Evolutionary conservation across 2,888 invertebrate species (phyloP), one percentile per base, ranked within the genome.

Genomic region (Notodonta dromedarius): DNA sequence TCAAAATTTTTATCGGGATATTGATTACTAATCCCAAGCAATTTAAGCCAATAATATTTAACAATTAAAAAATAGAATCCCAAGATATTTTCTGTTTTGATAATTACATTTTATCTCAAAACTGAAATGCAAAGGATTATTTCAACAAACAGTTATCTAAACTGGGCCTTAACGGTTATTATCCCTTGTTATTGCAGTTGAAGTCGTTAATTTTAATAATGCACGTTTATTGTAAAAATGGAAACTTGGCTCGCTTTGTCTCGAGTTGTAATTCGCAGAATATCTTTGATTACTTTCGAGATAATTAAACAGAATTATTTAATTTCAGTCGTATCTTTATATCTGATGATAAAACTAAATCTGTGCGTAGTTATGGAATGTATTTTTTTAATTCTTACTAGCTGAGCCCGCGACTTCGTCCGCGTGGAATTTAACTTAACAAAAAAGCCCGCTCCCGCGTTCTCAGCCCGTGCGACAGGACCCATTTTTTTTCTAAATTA

Each of bases 161-260:
- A 50, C 50, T 16, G 16, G 14, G 16, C 50, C 16, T 16, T 50
- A 50, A 50, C 50, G 7, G 50, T 9, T 50, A 50, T 50, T 50
- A 11, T 50, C 4, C 9, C 16, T 16, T 16, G 16, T 16, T 48
- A n/a, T 48, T 48, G 44, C 44, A 48, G 14, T 14, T 48, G 14
- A 50, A 50, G 16, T 50, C 50, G 50, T 50, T 50, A 50, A 50
- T 11, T 50, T 16, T 50, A 50, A 50, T 50, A 48, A 4, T n/a
- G 48, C 11, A 16, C 50, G 46, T 13, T 46, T 4, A 3, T 16
- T 50, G 50, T 16, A 50, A 50, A 50, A 50, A 50, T 50, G 3
- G 16, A 50, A 50, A 16, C 50, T 16, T 50, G 50, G 16, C 50
- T 50, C 16, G 9, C 11, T 50, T 50, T 50, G 50, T 50, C 50